Evolutionary conservation across 1,140 invertebrate genomes (phyloP).

Genomic region (Panagrolaimus sp.): DNA sequence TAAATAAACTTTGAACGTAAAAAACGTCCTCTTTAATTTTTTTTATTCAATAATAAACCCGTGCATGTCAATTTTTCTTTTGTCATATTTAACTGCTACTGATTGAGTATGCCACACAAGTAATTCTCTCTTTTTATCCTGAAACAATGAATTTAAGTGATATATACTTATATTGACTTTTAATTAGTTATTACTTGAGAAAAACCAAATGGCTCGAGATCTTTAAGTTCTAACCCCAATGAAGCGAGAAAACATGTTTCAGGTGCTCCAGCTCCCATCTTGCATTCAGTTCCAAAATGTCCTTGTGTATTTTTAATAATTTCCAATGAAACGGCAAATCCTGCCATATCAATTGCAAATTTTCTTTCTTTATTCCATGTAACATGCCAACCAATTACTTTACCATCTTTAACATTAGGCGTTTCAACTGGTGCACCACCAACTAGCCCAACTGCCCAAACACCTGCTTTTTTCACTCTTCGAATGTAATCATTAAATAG

Average conservation of each 20-base stretch:
- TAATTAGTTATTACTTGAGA: neutral
- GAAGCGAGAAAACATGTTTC: conserved; percentile 81
- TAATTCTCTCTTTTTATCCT: neutral
- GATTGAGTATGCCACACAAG: conserved; percentile 6
- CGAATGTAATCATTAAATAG: conserved; percentile 23
- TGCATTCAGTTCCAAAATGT: conserved; percentile 4
- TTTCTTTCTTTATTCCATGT: conserved; percentile 22
- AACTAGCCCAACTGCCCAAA: conserved; percentile 29
- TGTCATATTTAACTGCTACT: neutral
- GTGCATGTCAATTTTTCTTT: neutral
- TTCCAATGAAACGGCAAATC: conserved; percentile 46
- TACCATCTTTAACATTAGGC: conserved; percentile 27
- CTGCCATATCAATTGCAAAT: conserved; percentile 30
- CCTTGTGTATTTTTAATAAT: conserved; percentile 24
- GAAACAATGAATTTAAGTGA: neutral
- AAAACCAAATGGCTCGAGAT: conserved; percentile 57
- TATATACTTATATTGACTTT: neutral
- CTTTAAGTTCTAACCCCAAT: conserved; percentile 69
- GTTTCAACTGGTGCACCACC: conserved; percentile 24
- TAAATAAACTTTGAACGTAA: too few relatives aligned
- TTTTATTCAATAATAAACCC: conserved; percentile 10
- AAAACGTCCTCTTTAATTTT: too few relatives aligned
- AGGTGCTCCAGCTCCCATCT: conserved; percentile 60
- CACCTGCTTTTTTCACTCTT: conserved; percentile 22
- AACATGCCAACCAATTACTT: conserved; percentile 21